Conservation (phyloP, 1,140 invertebrate species). For the Coptotermes formosanus region DNA sequence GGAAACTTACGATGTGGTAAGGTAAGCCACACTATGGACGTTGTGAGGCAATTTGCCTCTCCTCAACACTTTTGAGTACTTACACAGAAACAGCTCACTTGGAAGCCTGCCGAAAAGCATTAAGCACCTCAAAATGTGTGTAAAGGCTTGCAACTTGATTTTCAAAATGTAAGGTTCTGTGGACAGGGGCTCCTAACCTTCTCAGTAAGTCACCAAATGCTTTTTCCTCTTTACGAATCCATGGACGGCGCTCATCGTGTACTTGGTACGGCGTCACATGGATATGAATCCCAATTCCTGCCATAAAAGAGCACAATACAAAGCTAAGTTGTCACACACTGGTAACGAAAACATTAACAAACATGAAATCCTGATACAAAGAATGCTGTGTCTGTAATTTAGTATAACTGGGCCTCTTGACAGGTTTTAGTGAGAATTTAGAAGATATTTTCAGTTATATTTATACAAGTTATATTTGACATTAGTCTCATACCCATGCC, state of each 20-base stretch:
- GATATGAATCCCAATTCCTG: slow-evolving; percentile 65
- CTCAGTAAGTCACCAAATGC: slow-evolving; percentile 66
- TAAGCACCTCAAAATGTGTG: slow-evolving; percentile 69
- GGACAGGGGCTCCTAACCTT: slow-evolving; percentile 60
- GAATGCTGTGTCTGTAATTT: neutral
- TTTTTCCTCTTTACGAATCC: slow-evolving; percentile 80
- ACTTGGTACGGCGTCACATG: slow-evolving; percentile 86
- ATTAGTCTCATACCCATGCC: no score
- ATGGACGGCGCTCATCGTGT: slow-evolving; percentile 67
- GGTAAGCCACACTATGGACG: slow-evolving; percentile 2
- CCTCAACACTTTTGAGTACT: neutral
- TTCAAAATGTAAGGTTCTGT: slow-evolving; percentile 64
- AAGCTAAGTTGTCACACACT: neutral
- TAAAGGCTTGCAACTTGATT: slow-evolving; percentile 59
- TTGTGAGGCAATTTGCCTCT: neutral
- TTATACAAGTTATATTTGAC: no score
- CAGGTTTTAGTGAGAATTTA: neutral
- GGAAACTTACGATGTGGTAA: neutral
- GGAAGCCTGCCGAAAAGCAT: slow-evolving; percentile 48
- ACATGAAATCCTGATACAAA: neutral
- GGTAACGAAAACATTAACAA: neutral
- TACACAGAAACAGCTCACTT: neutral
- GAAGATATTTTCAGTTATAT: no score
- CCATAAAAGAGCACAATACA: slow-evolving; percentile 37
- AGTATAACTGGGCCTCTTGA: neutral